Evolutionary conservation across 2,797 vertebrate genomes (phyloP).

Genomic region (Eulemur mongoz): DNA sequence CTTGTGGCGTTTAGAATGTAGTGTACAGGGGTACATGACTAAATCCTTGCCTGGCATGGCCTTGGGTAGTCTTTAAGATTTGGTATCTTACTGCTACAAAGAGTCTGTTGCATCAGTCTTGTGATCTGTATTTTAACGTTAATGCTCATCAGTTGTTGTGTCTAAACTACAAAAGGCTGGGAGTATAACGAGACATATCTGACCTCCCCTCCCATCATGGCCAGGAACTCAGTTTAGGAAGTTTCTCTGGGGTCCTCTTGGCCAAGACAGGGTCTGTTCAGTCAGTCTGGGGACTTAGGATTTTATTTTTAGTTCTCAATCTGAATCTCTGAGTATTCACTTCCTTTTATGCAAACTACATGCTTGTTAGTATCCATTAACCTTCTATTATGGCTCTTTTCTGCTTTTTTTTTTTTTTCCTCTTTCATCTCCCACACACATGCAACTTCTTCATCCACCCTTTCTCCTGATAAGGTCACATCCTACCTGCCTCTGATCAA

Average conservation of each 20-base stretch:
- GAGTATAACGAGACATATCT: neutral
- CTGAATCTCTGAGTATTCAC: neutral
- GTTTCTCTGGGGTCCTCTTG: neutral
- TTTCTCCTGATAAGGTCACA: neutral
- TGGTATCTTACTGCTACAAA: neutral
- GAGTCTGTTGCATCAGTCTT: neutral
- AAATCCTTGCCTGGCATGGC: neutral
- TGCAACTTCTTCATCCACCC: neutral
- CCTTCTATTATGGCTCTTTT: neutral
- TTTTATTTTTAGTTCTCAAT: neutral
- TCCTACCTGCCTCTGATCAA: neutral
- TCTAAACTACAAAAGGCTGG: neutral
- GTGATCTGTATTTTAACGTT: neutral
- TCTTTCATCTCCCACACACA: neutral
- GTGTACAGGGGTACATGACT: neutral
- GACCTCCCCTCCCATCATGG: neutral
- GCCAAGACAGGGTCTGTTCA: neutral
- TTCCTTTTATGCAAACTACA: neutral
- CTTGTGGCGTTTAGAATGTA: neutral
- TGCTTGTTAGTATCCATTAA: neutral
- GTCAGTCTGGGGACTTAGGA: neutral
- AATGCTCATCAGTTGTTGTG: neutral
- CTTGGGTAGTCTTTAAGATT: neutral
- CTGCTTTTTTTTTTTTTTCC: neutral
- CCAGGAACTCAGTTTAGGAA: neutral